These are phyloP conservation scores for Myiotriccus ornatus DNA, from an alignment of 2,797 vertebrate species.

Conservation along the genomic window DNA sequence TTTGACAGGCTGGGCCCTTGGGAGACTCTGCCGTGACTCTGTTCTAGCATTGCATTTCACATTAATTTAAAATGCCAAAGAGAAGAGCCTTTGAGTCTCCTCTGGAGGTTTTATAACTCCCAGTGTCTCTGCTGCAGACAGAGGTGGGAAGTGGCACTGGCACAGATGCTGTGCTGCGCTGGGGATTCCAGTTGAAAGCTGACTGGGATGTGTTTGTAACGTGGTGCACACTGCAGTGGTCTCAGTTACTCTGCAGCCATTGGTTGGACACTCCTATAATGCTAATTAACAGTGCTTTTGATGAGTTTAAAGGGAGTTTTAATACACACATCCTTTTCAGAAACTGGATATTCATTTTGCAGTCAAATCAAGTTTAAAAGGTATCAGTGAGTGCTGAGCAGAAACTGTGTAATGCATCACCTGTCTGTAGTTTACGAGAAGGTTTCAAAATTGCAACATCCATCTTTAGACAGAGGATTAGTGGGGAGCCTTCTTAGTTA, in stretches of 20 bases:
- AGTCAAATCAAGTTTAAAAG: not conserved
- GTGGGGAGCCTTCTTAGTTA: not conserved
- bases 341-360: not conserved
- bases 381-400: not conserved
- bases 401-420: not conserved
- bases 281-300: not conserved
- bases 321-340: not conserved
- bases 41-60: not conserved
- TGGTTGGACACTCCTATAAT: not conserved
- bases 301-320: not conserved
- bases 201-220: accelerated
- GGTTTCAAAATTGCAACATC: not conserved
- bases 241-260: not conserved
- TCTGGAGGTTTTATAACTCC: not conserved
- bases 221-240: accelerated
- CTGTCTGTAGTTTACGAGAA: not conserved
- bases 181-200: not conserved
- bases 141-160: not conserved
- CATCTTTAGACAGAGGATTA: not conserved
- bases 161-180: not conserved
- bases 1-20: not conserved
- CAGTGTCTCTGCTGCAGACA: not conserved
- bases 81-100: not conserved
- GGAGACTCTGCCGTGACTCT: not conserved
- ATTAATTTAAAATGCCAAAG: not conserved